phyloP scores from a whole-genome alignment of 2,888 invertebrate genomes.

The Polyommatus icarus region DNA sequence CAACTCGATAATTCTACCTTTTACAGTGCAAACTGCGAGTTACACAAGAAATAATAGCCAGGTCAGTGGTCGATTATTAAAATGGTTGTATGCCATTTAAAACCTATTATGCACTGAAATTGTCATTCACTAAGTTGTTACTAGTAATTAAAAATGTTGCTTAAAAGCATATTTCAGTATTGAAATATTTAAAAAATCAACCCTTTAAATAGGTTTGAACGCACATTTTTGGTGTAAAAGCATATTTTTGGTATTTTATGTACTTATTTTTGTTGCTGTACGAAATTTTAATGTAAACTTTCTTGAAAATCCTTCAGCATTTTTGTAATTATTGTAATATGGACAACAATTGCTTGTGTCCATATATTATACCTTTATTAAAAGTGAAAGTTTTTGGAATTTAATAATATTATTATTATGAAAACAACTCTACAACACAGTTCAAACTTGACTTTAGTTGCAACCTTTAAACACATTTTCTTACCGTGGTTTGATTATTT shows the following conservation, averaged over 20 bases:
- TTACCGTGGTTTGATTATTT: neutral
- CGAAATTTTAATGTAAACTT: neutral
- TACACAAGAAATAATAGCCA: conserved; percentile 20
- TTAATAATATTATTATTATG: neutral
- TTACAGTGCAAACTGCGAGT: conserved; percentile 15
- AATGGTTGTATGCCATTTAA: conserved; percentile 11
- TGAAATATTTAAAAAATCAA: too few species aligned
- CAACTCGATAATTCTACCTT: neutral
- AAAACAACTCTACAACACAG: neutral
- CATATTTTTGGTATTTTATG: too few species aligned
- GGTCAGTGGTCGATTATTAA: conserved; percentile 10
- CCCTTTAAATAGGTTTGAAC: too few species aligned
- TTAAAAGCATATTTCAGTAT: too few species aligned
- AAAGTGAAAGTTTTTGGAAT: neutral
- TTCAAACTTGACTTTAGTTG: too few species aligned
- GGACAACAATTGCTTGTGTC: neutral
- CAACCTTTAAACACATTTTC: neutral
- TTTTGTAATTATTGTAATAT: neutral
- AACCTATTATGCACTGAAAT: neutral
- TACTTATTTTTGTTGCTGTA: too few species aligned
- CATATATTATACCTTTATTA: neutral
- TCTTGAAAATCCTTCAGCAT: neutral
- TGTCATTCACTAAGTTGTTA: neutral
- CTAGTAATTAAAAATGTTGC: neutral
- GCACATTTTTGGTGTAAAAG: too few species aligned